Conservation (phyloP, 2,113 vertebrate genomes). For the Perca flavescens region DNA sequence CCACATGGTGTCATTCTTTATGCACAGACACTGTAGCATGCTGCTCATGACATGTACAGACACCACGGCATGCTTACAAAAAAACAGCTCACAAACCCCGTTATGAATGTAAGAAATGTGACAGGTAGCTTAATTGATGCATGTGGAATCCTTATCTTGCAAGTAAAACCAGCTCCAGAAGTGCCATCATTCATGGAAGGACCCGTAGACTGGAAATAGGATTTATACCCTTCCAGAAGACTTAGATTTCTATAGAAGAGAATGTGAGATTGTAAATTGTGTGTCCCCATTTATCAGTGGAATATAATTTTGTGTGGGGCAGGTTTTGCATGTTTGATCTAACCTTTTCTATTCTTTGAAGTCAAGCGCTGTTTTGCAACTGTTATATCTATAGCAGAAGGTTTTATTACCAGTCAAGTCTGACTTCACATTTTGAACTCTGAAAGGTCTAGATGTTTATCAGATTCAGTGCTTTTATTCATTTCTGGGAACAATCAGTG, state of each 20-base stretch:
- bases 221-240: conserved; percentile 33
- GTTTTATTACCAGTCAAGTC: not conserved
- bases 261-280: conserved; percentile 22
- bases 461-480: conserved; percentile 9
- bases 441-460: conserved; percentile 16
- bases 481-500: conserved; percentile 24
- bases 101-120: conserved; percentile 49
- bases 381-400: not conserved
- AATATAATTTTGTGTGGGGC: conserved; percentile 14
- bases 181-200: not conserved
- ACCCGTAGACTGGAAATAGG: conserved; percentile 10
- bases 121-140: conserved; percentile 14
- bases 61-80: conserved; percentile 1
- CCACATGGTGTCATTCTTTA: conserved; percentile 74
- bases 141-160: conserved; percentile 17
- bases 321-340: conserved; percentile 11
- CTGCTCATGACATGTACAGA: conserved; percentile 4
- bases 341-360: conserved; percentile 42
- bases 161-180: not conserved
- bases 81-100: not conserved
- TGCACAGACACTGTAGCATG: conserved; percentile 6
- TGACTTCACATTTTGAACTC: conserved; percentile 16
- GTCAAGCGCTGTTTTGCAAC: not conserved
- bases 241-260: not conserved
- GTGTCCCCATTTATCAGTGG: conserved; percentile 28